Evolutionary conservation across 2,797 vertebrate species (phyloP), one percentile per base, ranked within the genome.

Genomic region (Buphagus erythrorhynchus): DNA sequence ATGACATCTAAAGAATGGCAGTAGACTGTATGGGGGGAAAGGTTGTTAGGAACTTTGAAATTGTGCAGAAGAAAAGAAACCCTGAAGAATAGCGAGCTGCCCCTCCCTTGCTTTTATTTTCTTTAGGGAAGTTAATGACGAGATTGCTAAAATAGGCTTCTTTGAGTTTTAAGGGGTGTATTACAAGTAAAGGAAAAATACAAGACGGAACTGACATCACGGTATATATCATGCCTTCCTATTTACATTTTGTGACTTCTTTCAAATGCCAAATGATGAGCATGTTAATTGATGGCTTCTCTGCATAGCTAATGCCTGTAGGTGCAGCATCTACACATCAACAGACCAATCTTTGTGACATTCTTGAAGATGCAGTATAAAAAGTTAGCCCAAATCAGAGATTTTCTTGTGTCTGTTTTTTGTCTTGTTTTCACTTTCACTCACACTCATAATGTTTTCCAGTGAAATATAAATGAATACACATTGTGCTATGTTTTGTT

Each of bases 1-100:
- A 40, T 96, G 94, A 95, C 94, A 94, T 80, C 43, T 67, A 93
- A 93, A 96, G 82, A 75, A 55, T 87, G 84, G 62, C 29, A 20
- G 88, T 40, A 83, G 71, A 16, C 21, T 36, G 21, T 33, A 29
- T 13, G 40, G 68, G 14, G 33, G 10, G 10, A 42, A 63, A 74
- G 52, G 67, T 77, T 36, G 36, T 69, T 63, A 46, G 31, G 68
- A 92, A 79, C 52, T 83, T 96, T 77, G 29, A 59, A 17, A 74
- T 95, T 65, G 71, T 46, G 22, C 55, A 58, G 52, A 49, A 83
- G 62, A 82, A 77, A 75, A 69, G 19, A 33, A 87, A 62, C 14
- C 14, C 11, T 21, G 66, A 74, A 38, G n/a, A 79, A 35, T 8
- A 57, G 10, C 5, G 11, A 88, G 19, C 33, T 14, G 7, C 46